Percentiles rank a stretch among this genome's conserved stretches.
Evolutionary conservation across 2,888 invertebrate species (phyloP).

Genomic region (Drosophila hamatofila): DNA sequence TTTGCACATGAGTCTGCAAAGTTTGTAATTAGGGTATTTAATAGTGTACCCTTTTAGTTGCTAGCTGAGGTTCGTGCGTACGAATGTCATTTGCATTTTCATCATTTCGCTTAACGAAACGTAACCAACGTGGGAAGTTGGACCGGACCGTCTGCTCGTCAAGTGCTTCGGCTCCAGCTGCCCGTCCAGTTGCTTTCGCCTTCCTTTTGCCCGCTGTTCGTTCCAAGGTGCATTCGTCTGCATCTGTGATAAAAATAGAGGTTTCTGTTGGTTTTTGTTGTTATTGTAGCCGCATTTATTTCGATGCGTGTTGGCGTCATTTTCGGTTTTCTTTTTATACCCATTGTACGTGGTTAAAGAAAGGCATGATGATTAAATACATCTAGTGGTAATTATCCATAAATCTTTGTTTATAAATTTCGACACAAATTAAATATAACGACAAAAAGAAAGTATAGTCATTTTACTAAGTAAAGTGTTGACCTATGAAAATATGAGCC

Average conservation of each 20-base stretch:
- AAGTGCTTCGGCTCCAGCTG: slow-evolving; percentile 62
- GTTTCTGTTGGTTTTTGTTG: slow-evolving; percentile 49
- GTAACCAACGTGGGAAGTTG: slow-evolving; percentile 76
- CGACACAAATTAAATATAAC: neutral
- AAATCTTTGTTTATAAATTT: neutral
- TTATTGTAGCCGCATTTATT: slow-evolving; percentile 48
- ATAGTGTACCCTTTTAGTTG: neutral
- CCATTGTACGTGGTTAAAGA: neutral
- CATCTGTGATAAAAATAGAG: slow-evolving; percentile 68
- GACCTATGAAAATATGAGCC: too few species aligned
- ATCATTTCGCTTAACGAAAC: slow-evolving; percentile 73
- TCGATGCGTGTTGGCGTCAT: slow-evolving; percentile 56
- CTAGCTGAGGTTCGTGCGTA: slow-evolving; percentile 31
- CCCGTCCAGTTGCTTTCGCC: slow-evolving; percentile 41
- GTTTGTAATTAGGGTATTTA: slow-evolving; percentile 30
- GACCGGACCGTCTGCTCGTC: slow-evolving; percentile 55
- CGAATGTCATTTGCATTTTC: slow-evolving; percentile 67
- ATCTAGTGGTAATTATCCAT: too few species aligned
- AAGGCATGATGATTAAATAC: neutral
- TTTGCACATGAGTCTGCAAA: neutral
- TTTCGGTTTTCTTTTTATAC: slow-evolving; percentile 27
- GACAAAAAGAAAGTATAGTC: neutral
- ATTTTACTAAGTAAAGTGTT: neutral
- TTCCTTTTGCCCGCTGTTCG: slow-evolving; percentile 1
- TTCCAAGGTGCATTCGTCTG: slow-evolving; percentile 45